Percentiles rank a stretch among this genome's conserved stretches.
Conservation (phyloP, 1,140 invertebrate species). For the Drosophila kikkawai region DNA sequence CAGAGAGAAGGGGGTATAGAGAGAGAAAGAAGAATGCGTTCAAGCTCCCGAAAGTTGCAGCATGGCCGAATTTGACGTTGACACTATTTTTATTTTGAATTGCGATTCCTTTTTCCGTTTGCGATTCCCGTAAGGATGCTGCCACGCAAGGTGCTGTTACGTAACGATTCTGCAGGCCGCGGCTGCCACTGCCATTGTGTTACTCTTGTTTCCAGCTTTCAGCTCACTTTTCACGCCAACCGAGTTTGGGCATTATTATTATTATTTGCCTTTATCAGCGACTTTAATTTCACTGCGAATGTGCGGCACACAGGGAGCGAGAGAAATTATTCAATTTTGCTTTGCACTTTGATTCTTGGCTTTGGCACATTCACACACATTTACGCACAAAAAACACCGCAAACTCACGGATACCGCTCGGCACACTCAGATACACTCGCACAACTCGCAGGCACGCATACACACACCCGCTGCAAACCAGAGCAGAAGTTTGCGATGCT, state of each 20-base stretch:
- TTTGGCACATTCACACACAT: constrained; percentile 49
- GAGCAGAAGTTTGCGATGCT: constrained; percentile 36
- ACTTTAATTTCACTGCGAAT: constrained; percentile 22
- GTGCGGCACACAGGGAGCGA: constrained; percentile 15
- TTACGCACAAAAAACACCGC: constrained; percentile 40
- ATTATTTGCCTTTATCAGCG: constrained; percentile 34
- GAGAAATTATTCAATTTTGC: constrained; percentile 67
- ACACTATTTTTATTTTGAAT: constrained; percentile 3
- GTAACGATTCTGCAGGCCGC: constrained; percentile 19
- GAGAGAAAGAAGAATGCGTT: constrained; percentile 38
- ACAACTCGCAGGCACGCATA: not conserved
- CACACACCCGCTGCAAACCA: constrained; percentile 23
- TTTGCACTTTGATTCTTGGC: constrained; percentile 59
- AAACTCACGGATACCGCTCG: constrained; percentile 16
- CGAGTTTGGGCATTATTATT: constrained; percentile 20
- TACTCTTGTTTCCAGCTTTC: constrained; percentile 5
- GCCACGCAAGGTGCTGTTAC: constrained; percentile 23
- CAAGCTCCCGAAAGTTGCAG: constrained; percentile 20
- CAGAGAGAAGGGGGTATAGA: constrained; percentile 6
- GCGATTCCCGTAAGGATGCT: constrained; percentile 20
- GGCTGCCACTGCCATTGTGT: constrained; percentile 21
- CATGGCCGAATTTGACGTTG: constrained; percentile 21
- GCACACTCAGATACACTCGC: not conserved
- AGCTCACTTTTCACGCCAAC: constrained; percentile 34
- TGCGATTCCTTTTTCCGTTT: constrained; percentile 8